Conservation (phyloP, 1,140 invertebrate genomes). For the Adoxophyes honmai region DNA sequence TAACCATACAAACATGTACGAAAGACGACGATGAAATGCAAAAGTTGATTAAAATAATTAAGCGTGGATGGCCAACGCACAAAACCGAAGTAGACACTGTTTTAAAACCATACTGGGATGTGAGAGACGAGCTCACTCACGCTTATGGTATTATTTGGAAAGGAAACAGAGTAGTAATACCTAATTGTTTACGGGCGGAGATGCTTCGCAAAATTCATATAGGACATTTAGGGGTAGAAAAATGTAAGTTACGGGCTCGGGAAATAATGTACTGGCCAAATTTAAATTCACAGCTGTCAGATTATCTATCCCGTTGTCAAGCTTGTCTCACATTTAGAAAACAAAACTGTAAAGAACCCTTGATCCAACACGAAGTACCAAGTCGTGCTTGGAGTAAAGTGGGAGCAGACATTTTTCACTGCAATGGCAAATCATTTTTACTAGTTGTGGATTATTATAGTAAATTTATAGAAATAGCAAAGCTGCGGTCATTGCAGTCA, state of each 20-base stretch:
- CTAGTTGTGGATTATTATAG: conserved; percentile 53
- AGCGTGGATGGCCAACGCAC: neutral
- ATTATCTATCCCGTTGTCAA: conserved; percentile 17
- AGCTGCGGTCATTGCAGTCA: conserved; percentile 18
- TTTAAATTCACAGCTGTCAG: conserved; percentile 17
- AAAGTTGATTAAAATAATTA: too few species aligned
- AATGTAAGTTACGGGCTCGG: conserved; percentile 19
- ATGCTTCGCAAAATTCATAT: conserved; percentile 33
- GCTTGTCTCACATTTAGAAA: conserved; percentile 22
- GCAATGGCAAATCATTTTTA: conserved; percentile 39
- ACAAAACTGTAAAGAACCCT: conserved; percentile 38
- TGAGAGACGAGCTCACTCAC: conserved; percentile 27
- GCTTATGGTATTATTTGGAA: conserved; percentile 42
- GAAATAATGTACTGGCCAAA: conserved; percentile 26
- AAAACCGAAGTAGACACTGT: neutral
- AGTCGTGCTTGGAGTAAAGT: neutral
- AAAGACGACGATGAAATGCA: too few species aligned
- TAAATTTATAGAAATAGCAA: conserved; percentile 42
- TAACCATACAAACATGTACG: conserved; percentile 1
- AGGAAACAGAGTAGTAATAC: too few species aligned
- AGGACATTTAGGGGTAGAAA: conserved; percentile 20
- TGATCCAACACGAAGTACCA: conserved; percentile 44
- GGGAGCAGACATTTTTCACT: conserved; percentile 43
- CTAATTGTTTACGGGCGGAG: conserved; percentile 34
- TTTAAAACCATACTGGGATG: neutral